Evolutionary conservation across 1,140 invertebrate genomes (phyloP).

Genomic region (Pantala flavescens): DNA sequence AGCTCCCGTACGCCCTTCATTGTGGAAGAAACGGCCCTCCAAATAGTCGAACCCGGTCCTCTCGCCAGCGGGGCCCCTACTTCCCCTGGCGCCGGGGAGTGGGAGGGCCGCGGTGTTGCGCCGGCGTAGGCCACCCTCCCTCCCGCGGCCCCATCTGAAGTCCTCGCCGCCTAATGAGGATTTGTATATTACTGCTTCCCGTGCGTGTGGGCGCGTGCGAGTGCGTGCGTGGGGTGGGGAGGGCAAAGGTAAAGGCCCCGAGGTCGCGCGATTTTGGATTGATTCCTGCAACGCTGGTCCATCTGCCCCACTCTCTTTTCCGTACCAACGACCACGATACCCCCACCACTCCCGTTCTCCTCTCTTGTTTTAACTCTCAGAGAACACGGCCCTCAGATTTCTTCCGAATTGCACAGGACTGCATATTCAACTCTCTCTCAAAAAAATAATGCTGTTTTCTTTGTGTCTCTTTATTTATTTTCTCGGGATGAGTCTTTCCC

Average conservation of each 20-base stretch:
- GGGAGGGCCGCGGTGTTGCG: not conserved
- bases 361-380: too few species aligned
- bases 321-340: not conserved
- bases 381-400: too few species aligned
- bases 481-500: too few species aligned
- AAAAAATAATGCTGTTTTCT: too few species aligned
- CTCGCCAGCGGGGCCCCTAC: not conserved
- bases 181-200: not conserved
- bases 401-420: too few species aligned
- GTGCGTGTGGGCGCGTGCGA: not conserved
- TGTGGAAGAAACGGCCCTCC: not conserved
- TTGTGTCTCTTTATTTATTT: too few species aligned
- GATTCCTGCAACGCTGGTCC: conserved; percentile 1
- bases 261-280: not conserved
- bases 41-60: not conserved
- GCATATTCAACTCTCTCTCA: too few species aligned
- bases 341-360: not conserved
- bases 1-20: not conserved
- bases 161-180: conserved; percentile 1
- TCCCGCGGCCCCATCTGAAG: not conserved
- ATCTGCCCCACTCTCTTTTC: not conserved
- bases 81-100: not conserved
- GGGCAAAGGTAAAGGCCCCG: conserved; percentile 5
- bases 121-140: not conserved
- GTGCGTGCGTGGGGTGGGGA: not conserved